These are phyloP conservation scores for Cremastinae sp. DNA, from an alignment of 2,888 invertebrate species.

Conservation along the genomic window DNA sequence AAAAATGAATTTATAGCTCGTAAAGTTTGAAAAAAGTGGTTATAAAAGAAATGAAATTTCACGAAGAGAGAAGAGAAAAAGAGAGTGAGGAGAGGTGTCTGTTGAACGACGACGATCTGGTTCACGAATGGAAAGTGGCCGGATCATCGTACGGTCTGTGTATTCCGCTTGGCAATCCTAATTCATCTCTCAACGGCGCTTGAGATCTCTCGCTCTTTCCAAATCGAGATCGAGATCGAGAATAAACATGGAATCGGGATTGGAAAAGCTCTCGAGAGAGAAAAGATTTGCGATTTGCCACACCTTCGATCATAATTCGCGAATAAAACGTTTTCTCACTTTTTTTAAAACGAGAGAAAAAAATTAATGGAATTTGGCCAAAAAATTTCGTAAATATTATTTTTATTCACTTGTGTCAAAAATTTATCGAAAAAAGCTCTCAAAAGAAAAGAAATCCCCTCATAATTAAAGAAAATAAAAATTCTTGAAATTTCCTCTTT, in stretches of 20 bases:
- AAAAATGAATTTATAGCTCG: too few species aligned
- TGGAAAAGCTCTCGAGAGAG: constrained; percentile 24
- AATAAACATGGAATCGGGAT: constrained; percentile 28
- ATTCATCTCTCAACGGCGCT: constrained; percentile 59
- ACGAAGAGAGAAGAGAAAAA: constrained; percentile 17
- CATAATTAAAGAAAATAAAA: too few species aligned
- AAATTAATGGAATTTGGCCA: too few species aligned
- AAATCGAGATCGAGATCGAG: constrained; percentile 55
- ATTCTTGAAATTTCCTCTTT: too few species aligned
- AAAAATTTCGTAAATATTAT: too few species aligned
- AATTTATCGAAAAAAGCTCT: too few species aligned
- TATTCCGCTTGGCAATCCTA: constrained; percentile 61
- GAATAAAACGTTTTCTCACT: neutral
- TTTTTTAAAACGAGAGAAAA: too few species aligned
- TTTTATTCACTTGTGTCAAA: too few species aligned
- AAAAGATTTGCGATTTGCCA: too few species aligned
- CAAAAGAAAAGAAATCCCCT: too few species aligned
- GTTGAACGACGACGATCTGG: constrained; percentile 63
- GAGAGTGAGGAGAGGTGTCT: constrained; percentile 28
- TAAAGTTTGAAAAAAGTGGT: constrained; percentile 25
- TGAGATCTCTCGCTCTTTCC: constrained; percentile 55
- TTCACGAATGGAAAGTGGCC: constrained; percentile 70
- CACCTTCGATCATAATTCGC: too few species aligned
- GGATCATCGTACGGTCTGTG: constrained; percentile 12
- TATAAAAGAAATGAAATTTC: constrained; percentile 24